These are phyloP conservation scores for Intellagama lesueurii DNA, from an alignment of 2,797 vertebrate genomes.

Conservation along the genomic window DNA sequence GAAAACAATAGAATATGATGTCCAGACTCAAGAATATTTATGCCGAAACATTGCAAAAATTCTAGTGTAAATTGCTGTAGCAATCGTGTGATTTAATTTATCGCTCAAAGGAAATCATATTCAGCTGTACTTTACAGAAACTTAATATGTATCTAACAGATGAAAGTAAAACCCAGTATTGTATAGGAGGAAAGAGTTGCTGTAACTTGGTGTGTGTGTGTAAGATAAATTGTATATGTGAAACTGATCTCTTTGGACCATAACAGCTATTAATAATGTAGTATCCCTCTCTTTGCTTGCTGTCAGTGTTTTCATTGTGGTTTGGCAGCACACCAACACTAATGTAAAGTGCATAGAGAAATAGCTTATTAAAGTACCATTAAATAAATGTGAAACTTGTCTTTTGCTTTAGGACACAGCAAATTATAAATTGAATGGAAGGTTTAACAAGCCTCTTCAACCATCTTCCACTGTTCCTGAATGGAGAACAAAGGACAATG, in stretches of 20 bases:
- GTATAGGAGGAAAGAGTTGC: not conserved
- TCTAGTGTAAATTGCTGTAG: not conserved
- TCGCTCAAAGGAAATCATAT: not conserved
- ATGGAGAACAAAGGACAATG: constrained; percentile 85
- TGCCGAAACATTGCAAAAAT: not conserved
- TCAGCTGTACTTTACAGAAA: not conserved
- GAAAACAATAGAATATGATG: not conserved
- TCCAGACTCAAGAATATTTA: not conserved
- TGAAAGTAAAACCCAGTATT: not conserved
- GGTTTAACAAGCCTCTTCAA: constrained; percentile 93
- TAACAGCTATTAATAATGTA: constrained; percentile 2
- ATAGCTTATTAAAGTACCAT: not conserved
- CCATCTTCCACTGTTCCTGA: constrained; percentile 91
- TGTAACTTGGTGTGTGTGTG: not conserved
- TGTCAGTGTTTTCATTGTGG: not conserved
- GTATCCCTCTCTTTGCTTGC: constrained; percentile 19
- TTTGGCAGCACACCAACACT: not conserved
- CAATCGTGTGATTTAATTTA: not conserved
- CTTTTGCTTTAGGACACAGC: constrained; percentile 81
- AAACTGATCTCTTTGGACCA: not conserved
- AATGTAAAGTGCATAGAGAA: constrained; percentile 21
- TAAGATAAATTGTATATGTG: not conserved
- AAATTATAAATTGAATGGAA: constrained; percentile 87
- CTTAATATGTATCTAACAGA: not conserved
- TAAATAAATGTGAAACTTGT: constrained; percentile 17